These are phyloP conservation scores for Caenorhabditis sp. DNA, from an alignment of 2,888 invertebrate genomes.

Conservation along the genomic window DNA sequence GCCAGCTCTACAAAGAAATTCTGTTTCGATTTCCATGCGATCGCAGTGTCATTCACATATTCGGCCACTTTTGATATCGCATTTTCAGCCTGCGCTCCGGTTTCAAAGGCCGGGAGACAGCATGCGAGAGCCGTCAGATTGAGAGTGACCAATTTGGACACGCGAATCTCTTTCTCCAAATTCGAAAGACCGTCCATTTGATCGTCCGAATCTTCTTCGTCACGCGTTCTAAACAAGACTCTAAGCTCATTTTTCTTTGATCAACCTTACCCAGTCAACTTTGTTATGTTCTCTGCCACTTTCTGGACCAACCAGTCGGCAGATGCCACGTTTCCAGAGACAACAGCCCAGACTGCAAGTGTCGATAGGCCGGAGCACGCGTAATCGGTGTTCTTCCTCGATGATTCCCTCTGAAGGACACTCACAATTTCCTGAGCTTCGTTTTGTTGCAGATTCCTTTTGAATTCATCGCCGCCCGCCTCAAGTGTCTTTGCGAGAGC, in stretches of 20 bases:
- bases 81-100: slow-evolving; percentile 17
- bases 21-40: slow-evolving; percentile 64
- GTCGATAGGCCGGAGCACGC: slow-evolving; percentile 50
- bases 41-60: slow-evolving; percentile 20
- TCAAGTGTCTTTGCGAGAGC: slow-evolving; percentile 52
- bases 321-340: slow-evolving; percentile 38
- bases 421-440: slow-evolving; percentile 40
- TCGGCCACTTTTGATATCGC: slow-evolving; percentile 15
- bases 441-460: slow-evolving; percentile 19
- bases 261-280: slow-evolving; percentile 19
- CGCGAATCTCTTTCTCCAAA: slow-evolving; percentile 58
- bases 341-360: slow-evolving; percentile 49
- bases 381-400: slow-evolving; percentile 59
- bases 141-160: slow-evolving; percentile 40
- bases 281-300: slow-evolving; percentile 37
- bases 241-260: background rate
- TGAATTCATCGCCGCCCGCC: slow-evolving; percentile 43
- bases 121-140: slow-evolving; percentile 55
- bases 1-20: slow-evolving; percentile 46
- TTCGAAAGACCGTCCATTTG: slow-evolving; percentile 54
- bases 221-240: slow-evolving; percentile 1
- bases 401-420: slow-evolving; percentile 57
- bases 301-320: slow-evolving; percentile 60
- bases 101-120: slow-evolving; percentile 46
- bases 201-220: slow-evolving; percentile 52